Evolutionary conservation across 2,797 vertebrate genomes (phyloP).

Genomic region (Chromis chromis): DNA sequence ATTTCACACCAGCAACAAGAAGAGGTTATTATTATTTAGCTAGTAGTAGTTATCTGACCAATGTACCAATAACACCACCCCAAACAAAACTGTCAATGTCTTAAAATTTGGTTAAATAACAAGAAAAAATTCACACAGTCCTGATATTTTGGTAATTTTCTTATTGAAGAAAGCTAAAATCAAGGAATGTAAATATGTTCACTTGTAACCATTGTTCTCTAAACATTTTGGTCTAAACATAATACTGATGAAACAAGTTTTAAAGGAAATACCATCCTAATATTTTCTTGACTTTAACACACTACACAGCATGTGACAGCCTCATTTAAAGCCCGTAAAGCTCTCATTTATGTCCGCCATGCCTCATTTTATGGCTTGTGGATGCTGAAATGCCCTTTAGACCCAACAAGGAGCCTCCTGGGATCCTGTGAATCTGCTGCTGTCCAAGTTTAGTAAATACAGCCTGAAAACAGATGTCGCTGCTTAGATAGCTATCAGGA

Average conservation of each 20-base stretch:
- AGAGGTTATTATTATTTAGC: no score
- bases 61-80: no score
- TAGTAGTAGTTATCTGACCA: no score
- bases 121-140: no score
- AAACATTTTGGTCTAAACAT: conserved; percentile 1
- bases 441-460: conserved; percentile 66
- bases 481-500: conserved; percentile 57
- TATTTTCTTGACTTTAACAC: conserved; percentile 24
- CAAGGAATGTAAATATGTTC: no score
- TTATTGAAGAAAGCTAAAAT: no score
- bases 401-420: conserved; percentile 60
- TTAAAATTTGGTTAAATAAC: no score
- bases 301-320: conserved; percentile 17
- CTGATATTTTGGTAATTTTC: no score
- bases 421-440: conserved; percentile 57
- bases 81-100: no score
- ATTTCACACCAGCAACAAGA: no score
- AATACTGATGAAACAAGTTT: neutral
- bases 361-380: conserved; percentile 65
- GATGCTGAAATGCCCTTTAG: conserved; percentile 60
- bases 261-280: conserved; percentile 20
- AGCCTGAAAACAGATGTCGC: conserved; percentile 69
- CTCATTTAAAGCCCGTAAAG: conserved; percentile 46
- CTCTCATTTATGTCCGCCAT: conserved; percentile 49
- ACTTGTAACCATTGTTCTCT: no score